A percentile compares a stretch with the other conserved stretches of the same genome.
Conservation (phyloP, 1,140 invertebrate genomes). For the Orius insidiosus region DNA sequence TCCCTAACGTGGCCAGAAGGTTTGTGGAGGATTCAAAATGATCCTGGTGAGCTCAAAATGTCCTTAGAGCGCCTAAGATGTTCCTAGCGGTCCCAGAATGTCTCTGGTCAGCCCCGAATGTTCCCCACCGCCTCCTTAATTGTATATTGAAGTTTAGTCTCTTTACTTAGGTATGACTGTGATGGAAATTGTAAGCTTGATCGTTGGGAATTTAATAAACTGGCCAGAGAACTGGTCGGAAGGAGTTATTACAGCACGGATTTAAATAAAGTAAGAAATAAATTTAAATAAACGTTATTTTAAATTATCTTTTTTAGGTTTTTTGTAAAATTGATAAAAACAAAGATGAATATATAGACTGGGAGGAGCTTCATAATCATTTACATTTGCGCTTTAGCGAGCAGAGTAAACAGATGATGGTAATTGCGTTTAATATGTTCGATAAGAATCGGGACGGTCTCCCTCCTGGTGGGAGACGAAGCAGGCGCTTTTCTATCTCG, state of each 20-base stretch:
- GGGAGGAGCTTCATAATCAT: neutral
- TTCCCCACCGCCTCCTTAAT: no score
- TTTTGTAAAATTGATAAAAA: neutral
- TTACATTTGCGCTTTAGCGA: neutral
- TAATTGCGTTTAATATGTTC: constrained; percentile 5
- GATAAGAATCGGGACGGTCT: constrained; percentile 12
- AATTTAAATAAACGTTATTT: no score
- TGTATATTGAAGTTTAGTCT: no score
- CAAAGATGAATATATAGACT: constrained; percentile 4
- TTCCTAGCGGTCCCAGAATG: no score
- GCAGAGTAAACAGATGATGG: neutral
- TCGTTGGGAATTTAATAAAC: constrained; percentile 6
- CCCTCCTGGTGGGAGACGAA: constrained; percentile 6
- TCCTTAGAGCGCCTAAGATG: no score
- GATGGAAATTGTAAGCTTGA: constrained; percentile 7
- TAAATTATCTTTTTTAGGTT: neutral
- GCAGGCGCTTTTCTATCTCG: constrained; percentile 7
- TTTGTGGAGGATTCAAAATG: no score
- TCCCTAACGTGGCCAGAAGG: no score
- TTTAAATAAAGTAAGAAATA: constrained; percentile 6
- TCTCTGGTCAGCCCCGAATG: no score
- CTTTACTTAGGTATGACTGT: constrained; percentile 3
- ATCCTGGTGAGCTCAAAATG: no score
- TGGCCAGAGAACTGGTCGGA: constrained; percentile 3
- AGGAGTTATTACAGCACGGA: constrained; percentile 3